phyloP scores from a whole-genome alignment of 2,113 vertebrate genomes.

The Halcyon senegalensis region DNA sequence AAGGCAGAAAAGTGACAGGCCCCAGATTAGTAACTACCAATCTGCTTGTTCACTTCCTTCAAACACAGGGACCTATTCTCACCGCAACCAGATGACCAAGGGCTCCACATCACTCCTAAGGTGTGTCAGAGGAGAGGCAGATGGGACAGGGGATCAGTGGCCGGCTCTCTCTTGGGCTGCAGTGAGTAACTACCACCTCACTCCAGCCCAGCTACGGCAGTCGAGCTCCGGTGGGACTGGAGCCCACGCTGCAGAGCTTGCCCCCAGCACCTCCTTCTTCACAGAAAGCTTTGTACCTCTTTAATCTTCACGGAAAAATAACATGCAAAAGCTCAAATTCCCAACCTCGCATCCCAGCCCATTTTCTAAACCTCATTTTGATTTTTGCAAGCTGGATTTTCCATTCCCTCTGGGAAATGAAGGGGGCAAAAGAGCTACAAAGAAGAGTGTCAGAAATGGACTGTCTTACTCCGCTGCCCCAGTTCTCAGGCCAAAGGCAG shows the following conservation, averaged over 20 bases:
- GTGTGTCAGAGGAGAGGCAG: background rate
- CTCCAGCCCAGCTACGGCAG: background rate
- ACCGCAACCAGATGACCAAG: background rate
- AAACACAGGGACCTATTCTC: background rate
- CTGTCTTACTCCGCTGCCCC: background rate
- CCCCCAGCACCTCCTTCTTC: background rate
- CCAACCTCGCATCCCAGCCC: background rate
- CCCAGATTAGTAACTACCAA: background rate
- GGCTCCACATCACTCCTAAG: background rate
- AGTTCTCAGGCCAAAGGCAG: background rate
- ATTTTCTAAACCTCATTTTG: background rate
- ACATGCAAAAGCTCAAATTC: background rate
- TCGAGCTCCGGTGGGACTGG: accelerated
- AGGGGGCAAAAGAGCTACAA: background rate
- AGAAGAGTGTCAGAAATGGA: background rate
- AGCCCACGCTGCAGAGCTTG: background rate
- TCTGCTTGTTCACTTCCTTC: constrained; percentile 7
- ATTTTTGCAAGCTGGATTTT: background rate
- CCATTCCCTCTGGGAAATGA: background rate
- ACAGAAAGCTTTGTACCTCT: accelerated
- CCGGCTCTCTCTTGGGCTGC: background rate
- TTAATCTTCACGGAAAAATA: background rate
- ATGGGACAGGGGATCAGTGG: background rate
- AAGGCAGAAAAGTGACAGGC: background rate
- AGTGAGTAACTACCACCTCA: background rate